Evolutionary conservation across 2,113 vertebrate genomes (phyloP), one percentile per base, ranked within the genome.

Genomic region (Gobio gobio): DNA sequence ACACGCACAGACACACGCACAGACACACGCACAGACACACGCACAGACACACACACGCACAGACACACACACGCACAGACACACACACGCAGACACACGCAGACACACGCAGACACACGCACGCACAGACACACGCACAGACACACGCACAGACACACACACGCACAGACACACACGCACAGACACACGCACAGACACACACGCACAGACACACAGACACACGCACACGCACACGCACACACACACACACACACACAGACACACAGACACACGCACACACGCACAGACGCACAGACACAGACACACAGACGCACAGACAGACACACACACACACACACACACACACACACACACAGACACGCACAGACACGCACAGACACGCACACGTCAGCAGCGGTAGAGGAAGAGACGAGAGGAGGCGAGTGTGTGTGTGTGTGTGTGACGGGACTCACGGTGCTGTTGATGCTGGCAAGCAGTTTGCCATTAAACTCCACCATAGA

Each of bases 401-500:
- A 5, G 0, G 36, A 40, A 40, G 36, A 40, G 33, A 3, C 2
- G 36, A 36, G 36, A 36, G 4, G 36, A 36, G 36, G 4, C 3
- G 10, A 40, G 4, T 10, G 18, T n/a, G n/a, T n/a, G n/a, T n/a
- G n/a, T n/a, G n/a, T n/a, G n/a, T n/a, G n/a, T n/a, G n/a, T 13
- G 43, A 45, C 6, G 3, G 7, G 20, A 92, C 93, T 94, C 92
- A 99, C 98, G 89, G 98, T 99, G 95, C 98, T 99, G 85, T 99
- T 99, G 94, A 99, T 99, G 95, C 98, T 99, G 92, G 98, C 98
- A 86, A 99, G 91, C 14, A 99, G 95, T 93, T 99, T 99, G 68
- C 98, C 97, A 0, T 98, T 99, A 89, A 99, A 99, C 84, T 99
- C 98, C 92, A 99, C 98, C 97, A 99, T 99, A 3, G 98, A 99